Evolutionary conservation across 2,797 vertebrate species (phyloP).

Genomic region (Dallia pectoralis): DNA sequence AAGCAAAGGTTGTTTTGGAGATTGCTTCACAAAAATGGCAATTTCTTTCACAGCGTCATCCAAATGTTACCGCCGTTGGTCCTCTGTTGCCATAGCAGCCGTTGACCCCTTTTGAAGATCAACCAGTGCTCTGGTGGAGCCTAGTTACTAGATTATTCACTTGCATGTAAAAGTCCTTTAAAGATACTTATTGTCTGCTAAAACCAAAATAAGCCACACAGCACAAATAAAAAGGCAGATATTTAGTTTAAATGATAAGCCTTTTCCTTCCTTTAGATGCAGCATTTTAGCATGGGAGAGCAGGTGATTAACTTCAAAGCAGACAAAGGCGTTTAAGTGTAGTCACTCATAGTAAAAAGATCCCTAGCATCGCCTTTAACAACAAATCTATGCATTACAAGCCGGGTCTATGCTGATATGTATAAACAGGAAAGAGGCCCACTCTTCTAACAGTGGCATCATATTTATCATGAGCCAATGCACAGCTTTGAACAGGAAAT

Average conservation of each 20-base stretch:
- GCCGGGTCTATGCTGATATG: not conserved
- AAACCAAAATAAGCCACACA: not conserved
- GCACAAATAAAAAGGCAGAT: not conserved
- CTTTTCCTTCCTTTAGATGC: not conserved
- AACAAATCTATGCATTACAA: not conserved
- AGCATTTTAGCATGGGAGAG: not conserved
- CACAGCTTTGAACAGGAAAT: not conserved
- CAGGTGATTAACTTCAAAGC: not conserved
- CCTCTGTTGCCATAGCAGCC: constrained; percentile 31
- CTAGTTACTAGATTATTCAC: not conserved
- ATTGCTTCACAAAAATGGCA: not conserved
- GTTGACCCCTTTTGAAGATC: not conserved
- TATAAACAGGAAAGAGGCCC: not conserved
- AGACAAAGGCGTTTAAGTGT: not conserved
- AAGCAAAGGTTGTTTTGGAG: not conserved
- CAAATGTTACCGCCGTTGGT: not conserved
- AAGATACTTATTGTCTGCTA: not conserved
- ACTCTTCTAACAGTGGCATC: not conserved
- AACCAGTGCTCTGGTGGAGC: not conserved
- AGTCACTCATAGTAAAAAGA: not conserved
- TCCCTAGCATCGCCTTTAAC: not conserved
- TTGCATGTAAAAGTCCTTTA: constrained; percentile 10
- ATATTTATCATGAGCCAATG: not conserved
- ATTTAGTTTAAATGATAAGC: not conserved
- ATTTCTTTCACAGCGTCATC: not conserved